A percentile compares a stretch with the other conserved stretches of the same genome.
Conservation (phyloP, 2,888 invertebrate species). For the Eueremaeus valkanovi region DNA sequence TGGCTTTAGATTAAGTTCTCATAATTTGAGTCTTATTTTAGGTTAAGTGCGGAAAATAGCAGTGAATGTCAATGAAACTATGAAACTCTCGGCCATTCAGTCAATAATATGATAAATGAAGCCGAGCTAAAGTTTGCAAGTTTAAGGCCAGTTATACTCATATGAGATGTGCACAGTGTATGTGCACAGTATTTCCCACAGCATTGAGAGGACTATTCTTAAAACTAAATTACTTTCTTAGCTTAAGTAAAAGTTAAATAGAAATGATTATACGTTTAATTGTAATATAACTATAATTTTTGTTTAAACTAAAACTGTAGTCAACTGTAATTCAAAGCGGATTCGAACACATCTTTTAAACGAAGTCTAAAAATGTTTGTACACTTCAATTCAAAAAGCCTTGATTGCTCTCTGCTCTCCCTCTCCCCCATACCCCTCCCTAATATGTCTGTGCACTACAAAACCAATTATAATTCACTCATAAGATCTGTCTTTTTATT, state of each 20-base stretch:
- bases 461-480: conserved; percentile 26
- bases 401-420: neutral
- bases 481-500: conserved; percentile 7
- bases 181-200: conserved; percentile 18
- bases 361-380: neutral
- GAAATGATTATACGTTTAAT: conserved; percentile 16
- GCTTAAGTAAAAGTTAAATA: neutral
- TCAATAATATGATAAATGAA: conserved; percentile 30
- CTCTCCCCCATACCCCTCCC: no score
- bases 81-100: neutral
- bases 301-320: conserved; percentile 9
- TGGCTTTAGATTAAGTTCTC: conserved; percentile 26
- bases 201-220: neutral
- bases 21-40: neutral
- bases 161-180: no score
- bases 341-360: neutral
- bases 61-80: conserved; percentile 31
- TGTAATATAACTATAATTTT: conserved; percentile 17
- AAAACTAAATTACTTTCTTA: conserved; percentile 25
- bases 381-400: neutral
- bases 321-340: neutral
- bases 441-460: neutral
- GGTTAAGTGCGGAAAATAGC: neutral
- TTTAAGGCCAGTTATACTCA: no score
- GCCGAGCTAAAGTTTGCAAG: neutral